Conservation (phyloP, 2,797 vertebrate species). For the Amblyopsis hoosieri region DNA sequence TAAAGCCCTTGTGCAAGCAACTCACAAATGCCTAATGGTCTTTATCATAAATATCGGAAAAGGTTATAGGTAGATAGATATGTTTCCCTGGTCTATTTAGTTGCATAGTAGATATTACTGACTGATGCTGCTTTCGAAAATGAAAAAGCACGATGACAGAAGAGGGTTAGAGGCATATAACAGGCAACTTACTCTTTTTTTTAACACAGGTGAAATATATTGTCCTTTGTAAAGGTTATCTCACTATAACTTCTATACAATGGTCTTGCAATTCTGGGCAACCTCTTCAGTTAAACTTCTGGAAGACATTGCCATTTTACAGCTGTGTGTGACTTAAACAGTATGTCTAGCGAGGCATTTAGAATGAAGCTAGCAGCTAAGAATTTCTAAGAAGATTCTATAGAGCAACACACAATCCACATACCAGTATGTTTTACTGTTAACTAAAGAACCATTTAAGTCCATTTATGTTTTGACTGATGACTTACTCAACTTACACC, state of each 20-base stretch:
- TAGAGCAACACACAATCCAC: constrained; percentile 20
- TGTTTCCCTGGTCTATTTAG: constrained; percentile 74
- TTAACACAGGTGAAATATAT: constrained; percentile 79
- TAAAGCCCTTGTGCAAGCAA: constrained; percentile 73
- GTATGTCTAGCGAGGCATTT: constrained; percentile 16
- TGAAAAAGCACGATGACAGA: constrained; percentile 66
- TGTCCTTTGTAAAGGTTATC: constrained; percentile 80
- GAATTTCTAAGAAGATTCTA: neutral
- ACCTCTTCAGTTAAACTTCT: constrained; percentile 65
- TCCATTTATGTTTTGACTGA: constrained; percentile 58
- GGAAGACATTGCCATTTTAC: constrained; percentile 55
- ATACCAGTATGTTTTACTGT: neutral
- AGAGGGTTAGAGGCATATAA: constrained; percentile 72
- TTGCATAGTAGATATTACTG: constrained; percentile 59
- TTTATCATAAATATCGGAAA: constrained; percentile 71
- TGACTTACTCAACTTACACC: constrained; percentile 55
- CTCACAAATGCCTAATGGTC: constrained; percentile 71
- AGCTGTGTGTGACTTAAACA: constrained; percentile 33
- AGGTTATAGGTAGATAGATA: constrained; percentile 81
- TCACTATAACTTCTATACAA: constrained; percentile 75
- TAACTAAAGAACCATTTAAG: constrained; percentile 1
- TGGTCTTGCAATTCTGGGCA: constrained; percentile 64
- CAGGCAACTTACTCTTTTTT: constrained; percentile 67
- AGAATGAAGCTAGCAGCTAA: constrained; percentile 3
- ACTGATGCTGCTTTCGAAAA: constrained; percentile 66